Percentiles rank a stretch among this genome's conserved stretches.
Evolutionary conservation across 1,140 invertebrate genomes (phyloP).

Genomic region (Leptoteleia sp.): DNA sequence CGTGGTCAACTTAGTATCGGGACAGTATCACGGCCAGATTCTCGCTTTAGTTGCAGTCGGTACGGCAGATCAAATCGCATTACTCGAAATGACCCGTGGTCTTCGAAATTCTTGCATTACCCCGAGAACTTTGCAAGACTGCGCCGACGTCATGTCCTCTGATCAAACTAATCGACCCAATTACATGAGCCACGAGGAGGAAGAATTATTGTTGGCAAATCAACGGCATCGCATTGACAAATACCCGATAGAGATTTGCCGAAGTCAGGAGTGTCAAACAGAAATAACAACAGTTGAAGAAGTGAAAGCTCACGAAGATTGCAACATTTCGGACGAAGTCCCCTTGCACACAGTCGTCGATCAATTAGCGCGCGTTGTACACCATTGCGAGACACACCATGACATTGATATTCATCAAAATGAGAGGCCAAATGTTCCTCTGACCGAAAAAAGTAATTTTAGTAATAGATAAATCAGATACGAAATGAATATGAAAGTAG

Average conservation of each 20-base stretch:
- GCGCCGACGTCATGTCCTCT: constrained; percentile 13
- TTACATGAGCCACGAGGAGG: too few relatives aligned
- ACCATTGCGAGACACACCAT: constrained; percentile 36
- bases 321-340: constrained; percentile 31
- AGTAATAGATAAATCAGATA: too few relatives aligned
- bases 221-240: constrained; percentile 21
- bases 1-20: constrained; percentile 78
- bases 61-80: constrained; percentile 83
- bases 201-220: constrained; percentile 1
- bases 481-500: too few relatives aligned
- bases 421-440: constrained; percentile 11
- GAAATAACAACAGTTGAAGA: constrained; percentile 72
- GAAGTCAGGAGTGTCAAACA: constrained; percentile 75
- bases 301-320: constrained; percentile 43
- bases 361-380: constrained; percentile 22
- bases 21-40: constrained; percentile 80
- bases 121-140: constrained; percentile 56
- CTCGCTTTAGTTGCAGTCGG: constrained; percentile 83
- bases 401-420: constrained; percentile 17
- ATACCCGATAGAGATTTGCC: constrained; percentile 34
- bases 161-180: constrained; percentile 29
- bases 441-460: constrained; percentile 33
- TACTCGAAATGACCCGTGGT: constrained; percentile 81
- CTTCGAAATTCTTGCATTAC: constrained; percentile 74
- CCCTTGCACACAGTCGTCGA: constrained; percentile 40